Percentiles rank a stretch among this genome's conserved stretches.
These are phyloP conservation scores for Hoplias malabaricus DNA, from an alignment of 2,113 vertebrate genomes.

Conservation along the genomic window DNA sequence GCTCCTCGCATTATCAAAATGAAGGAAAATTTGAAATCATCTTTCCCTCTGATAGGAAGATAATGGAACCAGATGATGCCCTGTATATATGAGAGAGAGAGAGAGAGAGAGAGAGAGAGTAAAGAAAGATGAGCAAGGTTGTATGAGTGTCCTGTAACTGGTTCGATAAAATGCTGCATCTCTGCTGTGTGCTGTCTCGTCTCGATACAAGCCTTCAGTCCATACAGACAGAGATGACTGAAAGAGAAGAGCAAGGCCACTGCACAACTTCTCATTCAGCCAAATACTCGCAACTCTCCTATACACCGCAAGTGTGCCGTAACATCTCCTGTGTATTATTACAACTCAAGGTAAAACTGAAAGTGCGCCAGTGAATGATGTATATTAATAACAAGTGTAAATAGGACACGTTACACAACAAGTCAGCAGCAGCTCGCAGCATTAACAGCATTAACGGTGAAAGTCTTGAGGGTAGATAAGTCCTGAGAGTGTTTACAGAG, in stretches of 20 bases:
- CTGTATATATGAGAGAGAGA: too few relatives aligned
- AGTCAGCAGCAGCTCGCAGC: too few relatives aligned
- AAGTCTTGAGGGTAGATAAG: too few relatives aligned
- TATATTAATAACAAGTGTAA: too few relatives aligned
- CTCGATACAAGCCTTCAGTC: conserved; percentile 6
- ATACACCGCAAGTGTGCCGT: neutral
- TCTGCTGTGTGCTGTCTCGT: conserved; percentile 9
- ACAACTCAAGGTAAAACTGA: neutral
- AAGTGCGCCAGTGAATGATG: too few relatives aligned
- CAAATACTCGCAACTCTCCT: neutral
- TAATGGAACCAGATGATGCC: conserved; percentile 2
- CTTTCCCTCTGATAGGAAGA: conserved; percentile 15
- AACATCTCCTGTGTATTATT: neutral
- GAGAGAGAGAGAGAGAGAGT: too few relatives aligned
- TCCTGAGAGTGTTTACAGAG: too few relatives aligned
- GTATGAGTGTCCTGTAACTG: conserved; percentile 41
- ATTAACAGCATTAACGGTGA: too few relatives aligned
- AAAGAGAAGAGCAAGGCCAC: neutral
- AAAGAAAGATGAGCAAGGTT: too few relatives aligned
- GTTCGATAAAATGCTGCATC: conserved; percentile 16
- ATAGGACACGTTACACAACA: too few relatives aligned
- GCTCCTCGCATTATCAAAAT: neutral
- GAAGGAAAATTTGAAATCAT: neutral
- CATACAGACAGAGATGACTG: neutral
- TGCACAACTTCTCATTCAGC: neutral